A percentile compares a stretch with the other conserved stretches of the same genome.
These are phyloP conservation scores for Sceliomorpha sp. DNA, from an alignment of 2,888 invertebrate species.

Conservation along the genomic window DNA sequence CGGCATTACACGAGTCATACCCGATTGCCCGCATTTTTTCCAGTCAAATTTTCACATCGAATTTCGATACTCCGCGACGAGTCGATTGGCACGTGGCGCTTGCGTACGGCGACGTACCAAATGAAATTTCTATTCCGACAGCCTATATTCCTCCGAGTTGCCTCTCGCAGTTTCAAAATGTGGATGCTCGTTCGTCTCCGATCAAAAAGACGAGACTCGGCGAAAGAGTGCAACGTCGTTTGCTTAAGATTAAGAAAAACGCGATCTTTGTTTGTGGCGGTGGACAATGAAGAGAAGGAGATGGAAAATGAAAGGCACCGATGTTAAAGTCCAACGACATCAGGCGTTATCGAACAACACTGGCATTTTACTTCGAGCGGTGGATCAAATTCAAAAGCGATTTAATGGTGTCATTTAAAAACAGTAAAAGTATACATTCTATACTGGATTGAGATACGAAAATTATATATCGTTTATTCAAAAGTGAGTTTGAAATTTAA, in stretches of 20 bases:
- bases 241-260: constrained; percentile 41
- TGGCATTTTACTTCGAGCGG: no score
- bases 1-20: constrained; percentile 16
- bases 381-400: no score
- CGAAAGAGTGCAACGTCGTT: constrained; percentile 33
- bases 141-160: constrained; percentile 23
- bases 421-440: no score
- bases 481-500: no score
- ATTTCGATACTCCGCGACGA: constrained; percentile 55
- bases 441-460: no score
- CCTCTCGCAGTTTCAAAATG: no score
- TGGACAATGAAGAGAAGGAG: constrained; percentile 10
- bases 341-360: no score
- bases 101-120: constrained; percentile 55
- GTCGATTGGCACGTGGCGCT: constrained; percentile 36
- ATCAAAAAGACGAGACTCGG: constrained; percentile 11
- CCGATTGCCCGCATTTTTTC: constrained; percentile 42
- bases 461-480: no score
- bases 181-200: constrained; percentile 21
- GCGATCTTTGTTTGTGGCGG: constrained; percentile 1
- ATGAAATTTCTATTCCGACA: constrained; percentile 56
- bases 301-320: constrained; percentile 33
- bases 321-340: constrained; percentile 20
- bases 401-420: no score
- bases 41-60: constrained; percentile 52